phyloP scores from a whole-genome alignment of 2,113 vertebrate genomes.

The Lycaon pictus region DNA sequence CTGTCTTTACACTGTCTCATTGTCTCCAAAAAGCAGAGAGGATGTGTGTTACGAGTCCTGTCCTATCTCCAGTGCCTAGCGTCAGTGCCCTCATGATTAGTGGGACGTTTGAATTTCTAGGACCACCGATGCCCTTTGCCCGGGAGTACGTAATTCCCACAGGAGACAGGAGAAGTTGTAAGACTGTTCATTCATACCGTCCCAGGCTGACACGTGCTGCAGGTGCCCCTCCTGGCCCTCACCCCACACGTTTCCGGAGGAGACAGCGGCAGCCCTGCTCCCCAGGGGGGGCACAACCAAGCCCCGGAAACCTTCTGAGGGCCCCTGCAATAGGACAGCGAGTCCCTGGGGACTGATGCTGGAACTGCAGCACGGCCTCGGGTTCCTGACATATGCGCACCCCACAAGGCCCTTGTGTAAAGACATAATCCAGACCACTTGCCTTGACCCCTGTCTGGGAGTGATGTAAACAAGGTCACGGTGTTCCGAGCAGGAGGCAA shows the following conservation, averaged over 20 bases:
- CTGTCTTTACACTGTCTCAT: neutral
- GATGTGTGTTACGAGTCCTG: neutral
- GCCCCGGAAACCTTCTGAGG: neutral
- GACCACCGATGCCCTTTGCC: neutral
- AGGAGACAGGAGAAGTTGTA: neutral
- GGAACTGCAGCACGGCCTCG: neutral
- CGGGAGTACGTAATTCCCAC: neutral
- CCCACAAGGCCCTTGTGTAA: neutral
- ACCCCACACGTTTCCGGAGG: rapidly evolving
- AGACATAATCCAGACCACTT: neutral
- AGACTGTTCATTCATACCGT: neutral
- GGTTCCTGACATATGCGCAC: neutral
- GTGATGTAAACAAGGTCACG: conserved; percentile 56
- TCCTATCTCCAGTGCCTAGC: neutral
- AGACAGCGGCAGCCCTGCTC: neutral
- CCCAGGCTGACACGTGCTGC: rapidly evolving
- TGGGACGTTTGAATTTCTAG: neutral
- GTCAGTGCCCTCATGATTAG: neutral
- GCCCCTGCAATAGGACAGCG: neutral
- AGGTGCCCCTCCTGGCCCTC: rapidly evolving
- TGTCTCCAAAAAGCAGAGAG: neutral
- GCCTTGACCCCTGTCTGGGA: neutral
- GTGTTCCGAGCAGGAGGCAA: neutral
- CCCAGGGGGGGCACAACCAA: neutral
- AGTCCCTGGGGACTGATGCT: neutral